phyloP scores from a whole-genome alignment of 2,888 invertebrate species.

The Eucera pruinosa region DNA sequence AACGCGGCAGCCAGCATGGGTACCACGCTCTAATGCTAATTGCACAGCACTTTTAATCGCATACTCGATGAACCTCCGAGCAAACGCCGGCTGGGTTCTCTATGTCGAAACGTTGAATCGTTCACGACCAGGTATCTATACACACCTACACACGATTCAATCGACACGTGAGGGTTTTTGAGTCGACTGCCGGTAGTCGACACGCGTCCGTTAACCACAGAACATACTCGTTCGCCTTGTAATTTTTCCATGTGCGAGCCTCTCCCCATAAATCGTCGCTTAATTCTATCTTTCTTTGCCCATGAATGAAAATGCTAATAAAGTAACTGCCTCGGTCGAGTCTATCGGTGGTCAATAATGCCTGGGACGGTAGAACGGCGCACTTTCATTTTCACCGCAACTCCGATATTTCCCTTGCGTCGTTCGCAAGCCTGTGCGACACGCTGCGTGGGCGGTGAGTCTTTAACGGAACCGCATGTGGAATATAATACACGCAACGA shows the following conservation, averaged over 20 bases:
- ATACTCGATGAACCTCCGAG: conserved; percentile 22
- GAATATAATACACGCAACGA: conserved; percentile 46
- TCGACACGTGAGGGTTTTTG: conserved; percentile 22
- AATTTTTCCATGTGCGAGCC: conserved; percentile 11
- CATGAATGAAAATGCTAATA: conserved; percentile 62
- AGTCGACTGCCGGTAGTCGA: neutral
- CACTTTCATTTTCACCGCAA: conserved; percentile 68
- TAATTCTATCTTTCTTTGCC: conserved; percentile 49
- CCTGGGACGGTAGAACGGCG: conserved; percentile 36
- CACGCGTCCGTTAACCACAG: conserved; percentile 10
- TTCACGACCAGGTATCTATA: neutral
- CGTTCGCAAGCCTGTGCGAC: conserved; percentile 47
- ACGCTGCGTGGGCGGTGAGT: conserved; percentile 60
- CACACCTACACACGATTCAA: conserved; percentile 7
- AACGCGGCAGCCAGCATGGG: conserved; percentile 5
- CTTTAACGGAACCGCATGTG: conserved; percentile 63
- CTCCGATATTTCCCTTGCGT: conserved; percentile 46
- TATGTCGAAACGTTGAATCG: conserved; percentile 39
- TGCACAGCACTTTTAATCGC: conserved; percentile 50
- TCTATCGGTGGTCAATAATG: conserved; percentile 51
- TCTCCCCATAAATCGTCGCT: conserved; percentile 28
- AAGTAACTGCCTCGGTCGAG: conserved; percentile 25
- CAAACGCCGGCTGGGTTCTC: neutral
- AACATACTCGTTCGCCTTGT: conserved; percentile 27
- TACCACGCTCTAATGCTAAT: conserved; percentile 36